Evolutionary conservation across 2,888 invertebrate species (phyloP), one percentile per base, ranked within the genome.

Genomic region (Dermolepida albohirtum): DNA sequence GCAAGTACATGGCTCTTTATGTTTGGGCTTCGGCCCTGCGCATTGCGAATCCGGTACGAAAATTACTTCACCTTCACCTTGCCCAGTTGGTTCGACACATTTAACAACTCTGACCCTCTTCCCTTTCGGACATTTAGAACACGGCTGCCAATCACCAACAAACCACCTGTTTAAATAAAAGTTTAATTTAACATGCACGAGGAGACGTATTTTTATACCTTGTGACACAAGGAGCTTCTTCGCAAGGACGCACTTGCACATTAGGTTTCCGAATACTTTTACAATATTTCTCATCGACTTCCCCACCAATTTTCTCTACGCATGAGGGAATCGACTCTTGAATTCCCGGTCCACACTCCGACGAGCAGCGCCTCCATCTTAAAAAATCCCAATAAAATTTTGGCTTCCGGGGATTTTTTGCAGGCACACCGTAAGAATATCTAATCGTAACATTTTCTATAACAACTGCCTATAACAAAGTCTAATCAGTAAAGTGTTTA

Each of bases 341-440:
- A 50, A 77, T 81, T 75, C 87, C 87, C 71, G 86, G 85, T 2
- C 87, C 87, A 77, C 87, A 88, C 11, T 85, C 85, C 4, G 84
- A 81, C 7, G 85, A 85, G 74, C 87, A 88, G 62, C 83, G 83
- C 14, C 85, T 83, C 87, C 87, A 87, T 49, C 84, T 85, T 43
- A 84, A 76, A 71, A 82, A 84, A 59, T 83, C 81, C 88, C 87
- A 87, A 34, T 77, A 74, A 77, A 86, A 88, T 63, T 80, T 80
- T 0, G 85, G 83, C 49, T 77, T 79, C 39, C 86, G 78, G 27
- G 70, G 72, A 7, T 55, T 50, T 1, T 29, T 40, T 7, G 64
- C 59, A 40, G 70, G 67, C n/a, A 74, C 34, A 0, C 73, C 76
- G 27, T 72, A 75, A 2, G 74, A 70, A 54, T 74, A 76, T 22